Base-by-base conservation (phyloP, 2,888 invertebrate species). In the Carpatolechia fugitivella region DNA sequence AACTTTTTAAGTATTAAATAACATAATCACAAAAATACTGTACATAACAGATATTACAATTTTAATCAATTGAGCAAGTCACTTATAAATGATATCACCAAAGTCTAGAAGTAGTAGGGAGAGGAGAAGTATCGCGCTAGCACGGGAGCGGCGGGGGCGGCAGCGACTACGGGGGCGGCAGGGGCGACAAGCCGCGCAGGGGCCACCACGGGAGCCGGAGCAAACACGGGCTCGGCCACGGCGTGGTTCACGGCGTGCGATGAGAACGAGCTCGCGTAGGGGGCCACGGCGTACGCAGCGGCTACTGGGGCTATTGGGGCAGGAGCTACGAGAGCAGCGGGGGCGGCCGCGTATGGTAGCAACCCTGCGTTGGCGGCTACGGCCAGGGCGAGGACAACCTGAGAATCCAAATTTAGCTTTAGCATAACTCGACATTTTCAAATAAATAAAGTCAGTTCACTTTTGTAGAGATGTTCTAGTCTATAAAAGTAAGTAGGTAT, bases 181-280 rank as follows among this genome's bases (percentile, higher is more conserved):
- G 76, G 63, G 3, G 72, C 69, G 4, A 66, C 68, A n/a, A 69
- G 55, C 0, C n/a, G 46, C 5, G 56, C 56, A 0, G 73, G 67
- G 3, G 71, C 72, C 0, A 69, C 62, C 13, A 65, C 57, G 52
- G 66, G 83, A 61, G 90, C 81, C 8, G 90, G 69, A 0, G 90
- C 85, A 0, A 89, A 72, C 4, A 92, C 91, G 0, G 95, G 95
- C 8, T 93, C 90, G 20, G 95, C 94, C 3, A 95, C 91, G 0
- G 95, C 95, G 67, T 95, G 95, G 82, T 95, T 94, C 55, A 95
- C 91, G 16, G 93, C 89, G 67, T 95, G 95, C 0, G 95, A 94
- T 57, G 94, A 94, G 82, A 94, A 95, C 11, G 94, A 94, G 65
- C 92, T 93, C 52, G 95, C 95, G 66, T 94, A 95, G 2, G 95